Evolutionary conservation across 2,113 vertebrate genomes (phyloP), one percentile per base, ranked within the genome.

Genomic region (Colaptes auratus): DNA sequence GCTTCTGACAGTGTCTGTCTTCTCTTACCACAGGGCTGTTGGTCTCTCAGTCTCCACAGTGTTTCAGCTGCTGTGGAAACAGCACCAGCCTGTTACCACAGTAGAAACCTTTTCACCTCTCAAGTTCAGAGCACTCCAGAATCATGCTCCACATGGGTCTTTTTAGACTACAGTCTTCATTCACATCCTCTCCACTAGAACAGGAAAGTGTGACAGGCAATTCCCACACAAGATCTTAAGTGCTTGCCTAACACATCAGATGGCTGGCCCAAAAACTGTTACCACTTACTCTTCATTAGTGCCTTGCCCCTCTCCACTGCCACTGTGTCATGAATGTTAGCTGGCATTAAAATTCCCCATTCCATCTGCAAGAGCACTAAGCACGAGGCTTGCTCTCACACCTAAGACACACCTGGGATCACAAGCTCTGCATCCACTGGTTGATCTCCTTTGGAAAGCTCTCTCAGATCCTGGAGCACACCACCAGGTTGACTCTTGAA

Each of bases 141-240:
- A 39, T 39, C 2, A 1, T 30, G 14, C 35, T 36, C 36, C 20
- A 12, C 3, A 2, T 1, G 3, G 12, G 23, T 25, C 36, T 59
- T 64, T 75, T 64, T 30, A 72, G 24, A 73, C 27, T 30, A 17
- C 30, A 70, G 24, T n/a, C 33, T 82, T 84, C 21, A 8, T 11
- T 85, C 72, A 61, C 33, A 53, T 44, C 23, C 17, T 70, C 56
- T 59, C 46, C 35, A n/a, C n/a, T 55, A 55, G 28, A 90, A 66
- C 11, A 76, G 30, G 76, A 72, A 72, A 65, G 60, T 1, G 0
- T 12, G 20, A 39, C 4, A 23, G 0, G 1, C 1, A 3, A 56
- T 65, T 87, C 61, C 36, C 16, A 80, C 36, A 75, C 5, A 17
- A 82, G 42, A 50, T 75, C 27, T 8, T 67, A 52, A 18, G 13